These are phyloP conservation scores for Colistium nudipinnis DNA, from an alignment of 2,113 vertebrate species.

Conservation along the genomic window DNA sequence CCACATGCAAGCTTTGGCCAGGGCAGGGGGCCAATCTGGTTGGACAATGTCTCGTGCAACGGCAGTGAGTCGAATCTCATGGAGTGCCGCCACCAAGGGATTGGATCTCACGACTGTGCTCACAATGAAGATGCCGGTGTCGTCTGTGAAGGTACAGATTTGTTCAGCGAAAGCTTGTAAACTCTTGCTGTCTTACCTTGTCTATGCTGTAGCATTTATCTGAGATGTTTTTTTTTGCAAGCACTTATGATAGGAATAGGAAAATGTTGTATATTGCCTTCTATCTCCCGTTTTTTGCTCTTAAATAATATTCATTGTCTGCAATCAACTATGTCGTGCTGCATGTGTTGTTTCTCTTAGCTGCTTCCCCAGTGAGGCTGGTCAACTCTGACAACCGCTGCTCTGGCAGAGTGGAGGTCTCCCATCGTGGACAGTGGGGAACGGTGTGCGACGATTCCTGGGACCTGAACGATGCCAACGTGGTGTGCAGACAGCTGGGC, in stretches of 20 bases:
- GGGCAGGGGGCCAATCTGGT: constrained; percentile 59
- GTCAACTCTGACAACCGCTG: constrained; percentile 48
- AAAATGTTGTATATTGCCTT: background rate
- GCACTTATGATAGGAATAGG: background rate
- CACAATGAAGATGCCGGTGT: constrained; percentile 60
- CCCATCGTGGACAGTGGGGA: constrained; percentile 47
- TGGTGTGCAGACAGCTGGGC: constrained; percentile 64
- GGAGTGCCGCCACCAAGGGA: constrained; percentile 34
- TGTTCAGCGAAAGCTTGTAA: background rate
- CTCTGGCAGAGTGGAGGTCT: constrained; percentile 66
- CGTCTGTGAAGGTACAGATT: constrained; percentile 48
- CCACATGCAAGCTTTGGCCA: constrained; percentile 9
- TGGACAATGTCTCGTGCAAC: constrained; percentile 39
- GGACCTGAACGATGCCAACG: constrained; percentile 40
- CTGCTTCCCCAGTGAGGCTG: constrained; percentile 49
- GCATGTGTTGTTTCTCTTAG: constrained; percentile 28
- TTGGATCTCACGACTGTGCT: constrained; percentile 52
- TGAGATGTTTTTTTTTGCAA: background rate
- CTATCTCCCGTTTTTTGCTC: too few species aligned
- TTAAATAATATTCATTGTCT: background rate
- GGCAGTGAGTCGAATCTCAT: constrained; percentile 37
- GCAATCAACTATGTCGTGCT: background rate
- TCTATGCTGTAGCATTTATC: background rate
- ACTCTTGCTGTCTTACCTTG: background rate
- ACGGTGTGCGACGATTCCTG: constrained; percentile 64